Evolutionary conservation across 1,140 invertebrate species (phyloP).

Genomic region (Hirudo medicinalis): DNA sequence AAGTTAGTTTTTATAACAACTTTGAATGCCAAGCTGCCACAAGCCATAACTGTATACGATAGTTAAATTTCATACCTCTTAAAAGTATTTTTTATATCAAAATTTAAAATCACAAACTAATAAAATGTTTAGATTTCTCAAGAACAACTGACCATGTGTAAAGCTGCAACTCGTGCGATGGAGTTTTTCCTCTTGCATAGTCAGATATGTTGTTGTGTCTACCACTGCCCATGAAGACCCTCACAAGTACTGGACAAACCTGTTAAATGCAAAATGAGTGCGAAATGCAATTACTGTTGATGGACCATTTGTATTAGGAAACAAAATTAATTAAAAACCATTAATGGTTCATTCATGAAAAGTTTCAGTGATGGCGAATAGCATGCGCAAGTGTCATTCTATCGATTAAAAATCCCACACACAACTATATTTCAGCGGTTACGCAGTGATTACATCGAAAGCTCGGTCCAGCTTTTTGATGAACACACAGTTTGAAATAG

Average conservation of each 20-base stretch:
- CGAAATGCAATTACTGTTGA: neutral
- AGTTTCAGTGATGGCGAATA: no score
- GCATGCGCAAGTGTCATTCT: neutral
- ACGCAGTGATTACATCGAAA: no score
- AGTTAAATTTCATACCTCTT: no score
- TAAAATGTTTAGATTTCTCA: neutral
- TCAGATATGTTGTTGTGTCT: conserved; percentile 35
- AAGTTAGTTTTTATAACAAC: no score
- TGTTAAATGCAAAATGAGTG: neutral
- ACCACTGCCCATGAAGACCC: neutral
- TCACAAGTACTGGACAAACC: conserved; percentile 13
- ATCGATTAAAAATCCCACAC: neutral
- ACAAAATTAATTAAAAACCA: no score
- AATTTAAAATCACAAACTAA: neutral
- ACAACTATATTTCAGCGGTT: neutral
- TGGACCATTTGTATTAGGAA: neutral
- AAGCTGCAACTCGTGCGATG: conserved; percentile 4
- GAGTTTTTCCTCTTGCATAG: conserved; percentile 30
- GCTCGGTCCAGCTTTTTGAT: no score
- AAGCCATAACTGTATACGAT: no score
- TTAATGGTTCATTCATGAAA: no score
- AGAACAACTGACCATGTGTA: conserved; percentile 37
- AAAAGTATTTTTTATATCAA: neutral
- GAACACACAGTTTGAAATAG: neutral
- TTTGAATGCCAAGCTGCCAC: no score